These are phyloP conservation scores for Fundulus diaphanus DNA, from an alignment of 2,797 vertebrate genomes.

Conservation along the genomic window DNA sequence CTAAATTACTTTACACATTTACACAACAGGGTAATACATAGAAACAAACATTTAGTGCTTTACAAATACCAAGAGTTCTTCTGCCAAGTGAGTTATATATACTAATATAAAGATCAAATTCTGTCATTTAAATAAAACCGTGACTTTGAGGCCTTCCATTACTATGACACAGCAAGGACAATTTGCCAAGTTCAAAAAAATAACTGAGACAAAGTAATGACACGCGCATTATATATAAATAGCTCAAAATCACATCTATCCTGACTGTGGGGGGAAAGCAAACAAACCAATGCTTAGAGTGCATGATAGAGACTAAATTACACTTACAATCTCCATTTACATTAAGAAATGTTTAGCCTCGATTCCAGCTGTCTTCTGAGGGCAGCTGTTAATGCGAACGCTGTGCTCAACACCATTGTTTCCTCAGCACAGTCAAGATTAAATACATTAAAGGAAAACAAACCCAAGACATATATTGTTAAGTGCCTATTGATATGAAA, in stretches of 20 bases:
- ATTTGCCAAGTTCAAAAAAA: conserved; percentile 64
- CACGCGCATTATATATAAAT: conserved; percentile 71
- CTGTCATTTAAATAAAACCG: conserved; percentile 45
- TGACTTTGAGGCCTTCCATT: conserved; percentile 53
- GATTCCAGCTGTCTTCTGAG: conserved; percentile 21
- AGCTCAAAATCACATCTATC: conserved; percentile 46
- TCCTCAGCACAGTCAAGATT: conserved; percentile 26
- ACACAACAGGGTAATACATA: conserved; percentile 30
- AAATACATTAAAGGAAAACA: conserved; percentile 31
- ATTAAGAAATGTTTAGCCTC: conserved; percentile 17
- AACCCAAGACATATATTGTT: not conserved
- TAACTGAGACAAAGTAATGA: conserved; percentile 58
- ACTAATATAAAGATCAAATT: conserved; percentile 39
- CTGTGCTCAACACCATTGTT: conserved; percentile 35
- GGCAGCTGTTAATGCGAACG: conserved; percentile 29
- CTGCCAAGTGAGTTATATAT: conserved; percentile 45
- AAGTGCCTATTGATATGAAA: not conserved
- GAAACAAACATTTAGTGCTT: conserved; percentile 4
- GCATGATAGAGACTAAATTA: conserved; percentile 56
- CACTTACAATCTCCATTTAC: conserved; percentile 46
- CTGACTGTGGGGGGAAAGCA: conserved; percentile 51
- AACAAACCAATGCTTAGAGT: conserved; percentile 43
- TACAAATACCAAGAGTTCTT: conserved; percentile 38
- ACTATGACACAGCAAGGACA: conserved; percentile 59
- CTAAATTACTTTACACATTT: conserved; percentile 26